Conservation (phyloP, 2,113 vertebrate species). For the Hassar affinis region DNA sequence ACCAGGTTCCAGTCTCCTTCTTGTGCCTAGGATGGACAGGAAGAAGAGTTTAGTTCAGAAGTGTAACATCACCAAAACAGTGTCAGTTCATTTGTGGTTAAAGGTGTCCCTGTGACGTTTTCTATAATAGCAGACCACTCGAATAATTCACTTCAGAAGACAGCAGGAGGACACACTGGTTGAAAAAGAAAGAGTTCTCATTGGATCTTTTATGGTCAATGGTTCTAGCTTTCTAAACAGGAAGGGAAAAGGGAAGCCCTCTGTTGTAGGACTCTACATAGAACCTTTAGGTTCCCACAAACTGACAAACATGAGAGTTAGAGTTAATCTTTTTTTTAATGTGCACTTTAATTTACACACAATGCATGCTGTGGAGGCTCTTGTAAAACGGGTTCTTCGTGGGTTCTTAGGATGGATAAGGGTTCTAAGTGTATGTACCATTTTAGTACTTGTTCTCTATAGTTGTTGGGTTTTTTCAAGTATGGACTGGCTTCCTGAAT, state of each 20-base stretch:
- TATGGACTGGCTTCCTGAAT: not conserved
- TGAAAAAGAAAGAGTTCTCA: too few species aligned
- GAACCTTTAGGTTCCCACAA: not conserved
- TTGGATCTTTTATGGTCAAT: not conserved
- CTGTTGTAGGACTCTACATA: not conserved
- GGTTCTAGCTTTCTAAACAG: not conserved
- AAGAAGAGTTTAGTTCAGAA: slow-evolving; percentile 40
- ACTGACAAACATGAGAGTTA: not conserved
- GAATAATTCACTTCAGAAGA: not conserved
- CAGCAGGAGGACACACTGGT: not conserved
- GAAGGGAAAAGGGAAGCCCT: not conserved
- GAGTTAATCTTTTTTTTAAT: not conserved
- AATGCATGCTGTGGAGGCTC: not conserved
- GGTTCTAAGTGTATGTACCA: not conserved
- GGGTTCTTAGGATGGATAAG: not conserved
- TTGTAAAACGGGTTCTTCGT: not conserved
- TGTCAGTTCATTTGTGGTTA: not conserved
- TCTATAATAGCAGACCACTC: not conserved
- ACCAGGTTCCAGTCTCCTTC: slow-evolving; percentile 68
- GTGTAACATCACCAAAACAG: not conserved
- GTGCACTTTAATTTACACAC: not conserved
- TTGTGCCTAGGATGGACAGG: slow-evolving; percentile 46
- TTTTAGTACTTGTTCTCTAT: not conserved
- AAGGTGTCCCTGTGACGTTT: not conserved
- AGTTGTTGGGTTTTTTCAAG: too few species aligned